Percentiles rank a stretch among this genome's conserved stretches.
phyloP scores from a whole-genome alignment of 2,797 vertebrate genomes.

The Trichosurus vulpecula region DNA sequence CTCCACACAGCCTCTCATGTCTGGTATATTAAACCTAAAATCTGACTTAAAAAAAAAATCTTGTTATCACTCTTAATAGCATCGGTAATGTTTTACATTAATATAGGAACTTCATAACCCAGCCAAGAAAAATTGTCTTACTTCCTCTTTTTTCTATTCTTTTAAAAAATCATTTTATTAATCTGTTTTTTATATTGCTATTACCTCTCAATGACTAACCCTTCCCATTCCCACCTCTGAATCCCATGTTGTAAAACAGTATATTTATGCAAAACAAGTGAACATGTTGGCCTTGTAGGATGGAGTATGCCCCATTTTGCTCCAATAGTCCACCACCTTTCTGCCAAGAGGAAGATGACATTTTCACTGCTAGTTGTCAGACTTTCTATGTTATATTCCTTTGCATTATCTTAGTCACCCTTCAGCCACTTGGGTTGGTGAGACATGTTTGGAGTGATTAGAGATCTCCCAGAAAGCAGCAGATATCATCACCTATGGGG shows the following conservation, averaged over 20 bases:
- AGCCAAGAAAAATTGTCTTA: not conserved
- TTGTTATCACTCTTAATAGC: not conserved
- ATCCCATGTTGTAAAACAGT: not conserved
- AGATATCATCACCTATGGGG: no score
- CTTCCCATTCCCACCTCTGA: not conserved
- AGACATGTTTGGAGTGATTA: not conserved
- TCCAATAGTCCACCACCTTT: not conserved
- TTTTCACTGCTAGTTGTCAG: not conserved
- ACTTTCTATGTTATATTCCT: not conserved
- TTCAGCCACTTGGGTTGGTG: not conserved
- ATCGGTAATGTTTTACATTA: not conserved
- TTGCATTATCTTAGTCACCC: not conserved
- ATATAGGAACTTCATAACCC: not conserved
- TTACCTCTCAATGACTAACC: no score
- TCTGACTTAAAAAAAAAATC: not conserved
- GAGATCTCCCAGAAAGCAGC: not conserved
- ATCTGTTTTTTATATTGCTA: not conserved
- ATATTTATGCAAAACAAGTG: not conserved
- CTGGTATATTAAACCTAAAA: not conserved
- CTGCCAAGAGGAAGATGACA: not conserved
- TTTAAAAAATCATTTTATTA: not conserved
- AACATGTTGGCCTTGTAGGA: not conserved
- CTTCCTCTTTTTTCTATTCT: not conserved
- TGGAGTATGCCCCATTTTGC: not conserved
- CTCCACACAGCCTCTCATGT: not conserved